phyloP scores from a whole-genome alignment of 2,113 vertebrate species.

The Sylvicapra grimmia region DNA sequence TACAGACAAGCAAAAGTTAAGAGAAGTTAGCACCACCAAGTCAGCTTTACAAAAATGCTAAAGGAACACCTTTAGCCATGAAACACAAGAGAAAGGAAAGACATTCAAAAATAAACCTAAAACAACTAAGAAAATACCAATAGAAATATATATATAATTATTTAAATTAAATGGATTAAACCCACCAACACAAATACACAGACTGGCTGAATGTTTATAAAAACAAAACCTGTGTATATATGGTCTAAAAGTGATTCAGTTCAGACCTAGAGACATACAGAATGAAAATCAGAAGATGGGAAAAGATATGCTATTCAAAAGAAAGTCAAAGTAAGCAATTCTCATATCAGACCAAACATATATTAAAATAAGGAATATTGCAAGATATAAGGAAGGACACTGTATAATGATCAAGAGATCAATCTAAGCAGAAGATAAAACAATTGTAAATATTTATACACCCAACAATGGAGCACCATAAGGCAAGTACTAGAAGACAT shows the following conservation, averaged over 20 bases:
- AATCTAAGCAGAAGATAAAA: not conserved
- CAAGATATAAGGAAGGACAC: not conserved
- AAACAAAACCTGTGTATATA: not conserved
- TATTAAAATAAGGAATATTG: not conserved
- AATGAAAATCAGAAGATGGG: not conserved
- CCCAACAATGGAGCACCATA: not conserved
- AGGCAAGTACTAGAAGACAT: not conserved
- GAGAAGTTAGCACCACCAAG: not conserved
- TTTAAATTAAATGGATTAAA: not conserved
- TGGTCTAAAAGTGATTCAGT: not conserved
- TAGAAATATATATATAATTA: not conserved
- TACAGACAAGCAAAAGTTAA: not conserved
- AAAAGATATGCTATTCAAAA: not conserved
- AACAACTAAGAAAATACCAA: not conserved
- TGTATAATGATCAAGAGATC: not conserved
- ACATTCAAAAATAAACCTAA: not conserved
- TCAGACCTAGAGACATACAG: not conserved
- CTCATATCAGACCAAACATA: not conserved
- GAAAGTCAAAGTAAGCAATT: not conserved
- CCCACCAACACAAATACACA: not conserved
- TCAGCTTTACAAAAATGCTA: not conserved
- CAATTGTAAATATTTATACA: not conserved
- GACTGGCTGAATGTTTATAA: not conserved
- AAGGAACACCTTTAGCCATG: not conserved
- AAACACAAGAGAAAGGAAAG: not conserved